phyloP scores from a whole-genome alignment of 2,888 invertebrate species.

The Hydraecia micacea region DNA sequence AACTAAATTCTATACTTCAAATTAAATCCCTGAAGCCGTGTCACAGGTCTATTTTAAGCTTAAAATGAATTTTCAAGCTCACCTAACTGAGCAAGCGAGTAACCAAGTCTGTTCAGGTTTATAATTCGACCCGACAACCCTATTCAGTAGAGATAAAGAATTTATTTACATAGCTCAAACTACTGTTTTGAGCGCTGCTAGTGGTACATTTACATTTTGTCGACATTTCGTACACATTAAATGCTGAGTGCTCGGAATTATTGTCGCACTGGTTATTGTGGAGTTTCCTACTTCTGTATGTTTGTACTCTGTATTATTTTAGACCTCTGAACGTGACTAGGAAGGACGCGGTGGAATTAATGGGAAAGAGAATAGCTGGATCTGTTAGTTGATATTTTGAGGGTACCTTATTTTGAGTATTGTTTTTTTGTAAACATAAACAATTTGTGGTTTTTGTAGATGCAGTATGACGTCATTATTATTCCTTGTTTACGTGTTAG shows the following conservation, averaged over 20 bases:
- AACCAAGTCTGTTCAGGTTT: slow-evolving; percentile 10
- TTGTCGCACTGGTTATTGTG: slow-evolving; percentile 54
- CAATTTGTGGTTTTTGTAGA: neutral
- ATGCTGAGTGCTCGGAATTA: slow-evolving; percentile 49
- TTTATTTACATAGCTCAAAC: slow-evolving; percentile 64
- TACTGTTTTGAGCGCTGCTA: slow-evolving; percentile 50
- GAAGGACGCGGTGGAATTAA: slow-evolving; percentile 29
- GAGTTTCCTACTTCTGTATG: slow-evolving; percentile 29
- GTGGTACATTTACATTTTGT: slow-evolving; percentile 59
- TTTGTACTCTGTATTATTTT: slow-evolving; percentile 43
- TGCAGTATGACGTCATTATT: neutral
- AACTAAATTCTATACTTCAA: neutral
- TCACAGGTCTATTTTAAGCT: slow-evolving; percentile 32
- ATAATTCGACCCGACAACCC: slow-evolving; percentile 36
- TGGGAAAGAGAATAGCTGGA: slow-evolving; percentile 1
- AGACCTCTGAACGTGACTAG: slow-evolving; percentile 24
- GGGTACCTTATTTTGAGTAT: neutral
- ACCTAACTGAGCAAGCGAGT: slow-evolving; percentile 21
- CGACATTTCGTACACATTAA: slow-evolving; percentile 55
- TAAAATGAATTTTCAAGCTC: slow-evolving; percentile 8
- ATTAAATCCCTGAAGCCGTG: neutral
- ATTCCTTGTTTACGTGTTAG: neutral
- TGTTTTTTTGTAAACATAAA: neutral
- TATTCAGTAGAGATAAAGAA: slow-evolving; percentile 58
- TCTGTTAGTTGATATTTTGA: slow-evolving; percentile 10